Evolutionary conservation across 2,888 invertebrate genomes (phyloP).

Genomic region (Mesorhabditis belari): DNA sequence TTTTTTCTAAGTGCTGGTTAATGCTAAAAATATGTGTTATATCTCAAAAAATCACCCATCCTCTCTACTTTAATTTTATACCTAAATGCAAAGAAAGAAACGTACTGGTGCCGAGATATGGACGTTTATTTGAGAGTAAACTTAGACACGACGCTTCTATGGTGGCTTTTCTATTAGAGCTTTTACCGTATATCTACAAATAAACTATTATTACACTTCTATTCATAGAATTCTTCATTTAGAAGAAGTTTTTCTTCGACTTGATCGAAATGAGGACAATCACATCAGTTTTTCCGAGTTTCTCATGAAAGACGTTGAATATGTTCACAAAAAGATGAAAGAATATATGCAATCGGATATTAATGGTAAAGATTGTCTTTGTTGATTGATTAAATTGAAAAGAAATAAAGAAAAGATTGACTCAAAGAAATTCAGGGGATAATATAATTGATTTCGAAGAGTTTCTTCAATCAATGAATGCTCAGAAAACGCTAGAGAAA

Average conservation of each 20-base stretch:
- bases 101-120: too few species aligned
- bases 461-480: background rate
- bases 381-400: background rate
- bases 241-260: background rate
- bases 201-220: too few species aligned
- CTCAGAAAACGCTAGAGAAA: background rate
- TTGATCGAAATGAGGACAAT: background rate
- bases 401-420: too few species aligned
- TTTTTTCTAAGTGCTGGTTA: too few species aligned
- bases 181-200: too few species aligned
- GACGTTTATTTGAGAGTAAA: too few species aligned
- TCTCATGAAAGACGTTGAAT: background rate
- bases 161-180: too few species aligned
- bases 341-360: background rate
- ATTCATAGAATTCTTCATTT: background rate
- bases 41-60: too few species aligned
- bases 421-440: background rate
- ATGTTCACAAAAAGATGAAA: background rate
- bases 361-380: background rate
- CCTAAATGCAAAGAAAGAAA: too few species aligned
- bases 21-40: too few species aligned
- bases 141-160: too few species aligned
- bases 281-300: background rate
- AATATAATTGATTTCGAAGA: background rate
- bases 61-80: too few species aligned